Evolutionary conservation across 2,888 invertebrate species (phyloP).

Genomic region (Rutpela maculata): DNA sequence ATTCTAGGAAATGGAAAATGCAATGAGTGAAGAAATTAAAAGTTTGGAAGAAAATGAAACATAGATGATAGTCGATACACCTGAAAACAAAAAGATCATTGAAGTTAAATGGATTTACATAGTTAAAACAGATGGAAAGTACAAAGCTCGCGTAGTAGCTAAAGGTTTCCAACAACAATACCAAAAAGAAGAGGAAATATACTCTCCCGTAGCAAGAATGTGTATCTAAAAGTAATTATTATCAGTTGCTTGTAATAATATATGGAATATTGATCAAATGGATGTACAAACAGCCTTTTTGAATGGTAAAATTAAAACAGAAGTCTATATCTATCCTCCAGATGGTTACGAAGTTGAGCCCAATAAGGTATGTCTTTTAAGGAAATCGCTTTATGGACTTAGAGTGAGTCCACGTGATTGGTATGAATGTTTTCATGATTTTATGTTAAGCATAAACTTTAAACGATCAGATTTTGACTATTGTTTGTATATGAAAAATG

Average conservation of each 20-base stretch:
- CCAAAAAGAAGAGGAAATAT: constrained; percentile 24
- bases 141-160: constrained; percentile 13
- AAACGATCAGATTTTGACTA: constrained; percentile 16
- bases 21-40: constrained; percentile 14
- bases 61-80: background rate
- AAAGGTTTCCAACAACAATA: constrained; percentile 7
- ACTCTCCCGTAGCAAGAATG: constrained; percentile 29
- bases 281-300: constrained; percentile 13
- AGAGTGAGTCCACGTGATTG: constrained; percentile 49
- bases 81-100: constrained; percentile 7
- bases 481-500: constrained; percentile 17
- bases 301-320: constrained; percentile 40
- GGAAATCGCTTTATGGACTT: constrained; percentile 55
- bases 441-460: too few species aligned
- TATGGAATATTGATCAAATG: constrained; percentile 5
- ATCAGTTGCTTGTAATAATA: background rate
- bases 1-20: constrained; percentile 12
- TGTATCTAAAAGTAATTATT: constrained; percentile 5
- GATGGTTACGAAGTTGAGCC: constrained; percentile 48
- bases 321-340: constrained; percentile 56
- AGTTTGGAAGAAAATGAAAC: constrained; percentile 15
- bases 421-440: constrained; percentile 56
- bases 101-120: constrained; percentile 21
- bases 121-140: constrained; percentile 1
- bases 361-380: constrained; percentile 44